These are phyloP conservation scores for Dicentrarchus labrax DNA, from an alignment of 2,113 vertebrate genomes.

Conservation along the genomic window DNA sequence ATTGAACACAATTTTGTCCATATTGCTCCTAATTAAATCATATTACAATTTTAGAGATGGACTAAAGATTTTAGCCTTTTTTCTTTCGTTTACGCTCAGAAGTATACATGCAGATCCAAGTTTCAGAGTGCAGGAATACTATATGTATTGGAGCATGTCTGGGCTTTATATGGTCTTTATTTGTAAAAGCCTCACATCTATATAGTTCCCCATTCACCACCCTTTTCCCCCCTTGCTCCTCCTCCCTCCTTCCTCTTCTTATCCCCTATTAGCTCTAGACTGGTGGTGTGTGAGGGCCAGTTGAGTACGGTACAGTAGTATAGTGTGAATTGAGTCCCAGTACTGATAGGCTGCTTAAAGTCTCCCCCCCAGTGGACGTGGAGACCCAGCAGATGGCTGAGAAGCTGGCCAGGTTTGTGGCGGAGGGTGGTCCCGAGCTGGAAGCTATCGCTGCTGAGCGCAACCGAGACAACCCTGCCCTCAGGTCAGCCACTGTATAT, in stretches of 20 bases:
- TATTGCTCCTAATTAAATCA: neutral
- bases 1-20: neutral
- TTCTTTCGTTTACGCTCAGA: neutral
- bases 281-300: conserved; percentile 88
- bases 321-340: conserved; percentile 92
- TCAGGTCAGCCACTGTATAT: conserved; percentile 85
- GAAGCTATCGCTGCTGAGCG: conserved; percentile 93
- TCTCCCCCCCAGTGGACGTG: conserved; percentile 97
- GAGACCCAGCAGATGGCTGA: conserved; percentile 92
- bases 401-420: conserved; percentile 93
- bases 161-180: conserved; percentile 36
- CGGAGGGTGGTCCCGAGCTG: conserved; percentile 93
- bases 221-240: conserved; percentile 78
- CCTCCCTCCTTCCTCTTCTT: conserved; percentile 85
- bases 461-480: conserved; percentile 91
- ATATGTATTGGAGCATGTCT: conserved; percentile 16
- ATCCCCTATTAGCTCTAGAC: conserved; percentile 90
- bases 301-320: conserved; percentile 89
- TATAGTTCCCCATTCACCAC: conserved; percentile 73
- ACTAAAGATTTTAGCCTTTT: neutral
- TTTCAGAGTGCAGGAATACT: neutral
- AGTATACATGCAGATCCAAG: neutral
- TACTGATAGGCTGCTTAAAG: conserved; percentile 99
- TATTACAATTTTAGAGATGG: neutral
- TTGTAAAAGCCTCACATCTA: conserved; percentile 60